Evolutionary conservation across 2,797 vertebrate genomes (phyloP), one percentile per base, ranked within the genome.

Genomic region (Microtus californicus): DNA sequence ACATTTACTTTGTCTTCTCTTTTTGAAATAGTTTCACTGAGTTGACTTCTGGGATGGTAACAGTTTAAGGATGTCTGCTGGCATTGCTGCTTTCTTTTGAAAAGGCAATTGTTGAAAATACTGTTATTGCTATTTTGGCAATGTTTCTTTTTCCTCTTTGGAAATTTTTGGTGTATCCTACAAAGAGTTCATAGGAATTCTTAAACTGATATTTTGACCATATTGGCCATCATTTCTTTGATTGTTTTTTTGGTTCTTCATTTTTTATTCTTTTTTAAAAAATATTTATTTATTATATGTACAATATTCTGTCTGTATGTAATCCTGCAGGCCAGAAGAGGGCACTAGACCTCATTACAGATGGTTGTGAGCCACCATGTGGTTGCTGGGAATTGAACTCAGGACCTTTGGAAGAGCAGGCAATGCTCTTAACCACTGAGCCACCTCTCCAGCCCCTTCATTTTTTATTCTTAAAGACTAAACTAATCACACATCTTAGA

Each of bases 91-190:
- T 87, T 92, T 95, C 74, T 80, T 96, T 76, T 34, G 17, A 90
- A 90, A 92, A 94, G 25, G 79, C 1, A 48, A 15, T 92, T 87
- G 51, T 86, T 89, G 67, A 54, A 67, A 14, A 40, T 90, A 80
- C 67, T 86, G 67, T 59, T 90, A 77, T 65, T 86, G 54, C 78
- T 81, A 17, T 85, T 90, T 96, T 85, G 87, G 31, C 89, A 25
- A 23, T 67, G 56, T 91, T 29, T 89, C 29, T 65, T 82, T 71
- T 87, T 21, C 23, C 14, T 4, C 14, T 91, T 82, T 93, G 74
- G 61, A 94, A 94, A 9, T 2, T 85, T 89, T 85, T 71, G 90
- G 31, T 67, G 34, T 78, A 17, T 91, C 12, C 21, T 94, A 6
- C 27, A 80, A 79, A 31, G 43, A 71, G 21, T 94, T 14, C 59